Conservation (phyloP, 1,140 invertebrate genomes). For the Drosophila willistoni region DNA sequence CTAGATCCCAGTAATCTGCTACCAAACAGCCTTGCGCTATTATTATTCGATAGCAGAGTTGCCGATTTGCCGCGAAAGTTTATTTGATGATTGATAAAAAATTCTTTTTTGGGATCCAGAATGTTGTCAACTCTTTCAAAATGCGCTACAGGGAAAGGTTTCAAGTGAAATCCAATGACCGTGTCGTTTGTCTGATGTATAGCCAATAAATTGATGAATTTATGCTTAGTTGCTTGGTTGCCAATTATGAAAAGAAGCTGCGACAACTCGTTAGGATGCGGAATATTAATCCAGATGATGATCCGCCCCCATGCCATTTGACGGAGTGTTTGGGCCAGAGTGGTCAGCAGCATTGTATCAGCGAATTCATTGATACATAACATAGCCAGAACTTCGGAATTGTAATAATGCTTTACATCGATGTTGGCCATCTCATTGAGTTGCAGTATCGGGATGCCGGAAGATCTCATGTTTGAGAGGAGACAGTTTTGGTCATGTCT, state of each 20-base stretch:
- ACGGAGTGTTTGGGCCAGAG: background rate
- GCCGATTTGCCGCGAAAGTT: background rate
- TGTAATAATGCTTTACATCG: background rate
- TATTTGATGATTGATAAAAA: background rate
- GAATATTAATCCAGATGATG: slow-evolving; percentile 1
- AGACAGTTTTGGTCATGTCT: background rate
- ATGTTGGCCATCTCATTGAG: background rate
- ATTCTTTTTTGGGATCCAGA: background rate
- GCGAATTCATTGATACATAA: slow-evolving; percentile 1
- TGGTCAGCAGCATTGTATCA: background rate
- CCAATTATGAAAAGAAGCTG: background rate
- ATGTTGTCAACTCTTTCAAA: background rate
- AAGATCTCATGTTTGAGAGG: background rate
- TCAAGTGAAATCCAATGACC: background rate
- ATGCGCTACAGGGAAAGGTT: background rate
- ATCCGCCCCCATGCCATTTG: background rate
- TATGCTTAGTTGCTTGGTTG: background rate
- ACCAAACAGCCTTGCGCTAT: background rate
- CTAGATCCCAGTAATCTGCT: background rate
- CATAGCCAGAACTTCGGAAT: background rate
- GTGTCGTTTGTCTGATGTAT: background rate
- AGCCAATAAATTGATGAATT: background rate
- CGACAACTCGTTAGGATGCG: background rate
- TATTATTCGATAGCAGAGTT: background rate
- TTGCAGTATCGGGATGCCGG: background rate